phyloP scores from a whole-genome alignment of 2,113 vertebrate species.

The Halichoeres trimaculatus region DNA sequence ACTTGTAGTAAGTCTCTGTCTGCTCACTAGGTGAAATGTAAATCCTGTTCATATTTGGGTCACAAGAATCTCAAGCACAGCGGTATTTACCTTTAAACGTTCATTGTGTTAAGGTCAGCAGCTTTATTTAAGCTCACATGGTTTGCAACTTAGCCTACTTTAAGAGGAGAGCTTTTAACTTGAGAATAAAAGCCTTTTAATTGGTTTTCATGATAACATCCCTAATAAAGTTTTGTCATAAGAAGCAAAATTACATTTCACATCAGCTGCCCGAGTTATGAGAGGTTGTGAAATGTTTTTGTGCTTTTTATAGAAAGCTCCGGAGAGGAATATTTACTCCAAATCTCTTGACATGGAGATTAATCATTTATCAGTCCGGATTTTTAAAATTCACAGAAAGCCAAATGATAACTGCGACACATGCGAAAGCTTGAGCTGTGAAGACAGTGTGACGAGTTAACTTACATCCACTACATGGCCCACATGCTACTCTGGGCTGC shows the following conservation, averaged over 20 bases:
- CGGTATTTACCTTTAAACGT: conserved; percentile 34
- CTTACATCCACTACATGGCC: background rate
- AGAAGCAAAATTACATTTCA: background rate
- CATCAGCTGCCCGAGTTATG: background rate
- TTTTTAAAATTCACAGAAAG: conserved; percentile 10
- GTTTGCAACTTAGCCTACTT: conserved; percentile 51
- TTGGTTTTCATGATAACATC: conserved; percentile 17
- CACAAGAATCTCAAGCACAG: conserved; percentile 11
- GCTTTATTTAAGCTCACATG: conserved; percentile 49
- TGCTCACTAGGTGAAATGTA: conserved; percentile 16
- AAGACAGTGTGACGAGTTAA: background rate
- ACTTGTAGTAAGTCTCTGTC: background rate
- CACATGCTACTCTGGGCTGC: conserved; percentile 3
- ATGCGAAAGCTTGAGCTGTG: conserved; percentile 13
- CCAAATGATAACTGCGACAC: background rate
- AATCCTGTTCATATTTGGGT: conserved; percentile 20
- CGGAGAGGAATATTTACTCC: conserved; percentile 20
- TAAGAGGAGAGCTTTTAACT: conserved; percentile 23
- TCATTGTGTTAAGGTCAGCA: conserved; percentile 20
- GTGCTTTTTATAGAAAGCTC: background rate
- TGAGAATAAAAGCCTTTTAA: conserved; percentile 13
- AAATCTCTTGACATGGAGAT: conserved; percentile 23
- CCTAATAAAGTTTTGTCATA: background rate
- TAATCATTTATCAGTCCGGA: conserved; percentile 18
- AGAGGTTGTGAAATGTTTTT: conserved; percentile 1